phyloP scores from a whole-genome alignment of 2,888 invertebrate genomes.

The Melikaiella ostensackeni region DNA sequence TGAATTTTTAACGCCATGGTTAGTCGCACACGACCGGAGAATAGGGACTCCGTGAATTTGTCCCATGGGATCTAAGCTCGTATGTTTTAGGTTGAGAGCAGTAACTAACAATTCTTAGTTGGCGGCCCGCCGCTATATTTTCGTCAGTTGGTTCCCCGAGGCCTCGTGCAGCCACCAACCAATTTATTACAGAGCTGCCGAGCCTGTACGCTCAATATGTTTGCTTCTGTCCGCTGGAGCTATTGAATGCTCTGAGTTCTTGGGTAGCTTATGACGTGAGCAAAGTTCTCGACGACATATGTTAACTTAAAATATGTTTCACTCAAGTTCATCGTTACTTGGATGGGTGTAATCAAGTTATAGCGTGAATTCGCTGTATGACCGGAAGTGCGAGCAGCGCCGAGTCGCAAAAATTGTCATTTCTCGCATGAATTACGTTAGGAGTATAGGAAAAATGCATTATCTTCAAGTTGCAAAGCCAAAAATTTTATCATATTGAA shows the following conservation, averaged over 20 bases:
- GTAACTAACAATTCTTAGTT: slow-evolving; percentile 75
- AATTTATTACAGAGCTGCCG: slow-evolving; percentile 65
- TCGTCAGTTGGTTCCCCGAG: slow-evolving; percentile 73
- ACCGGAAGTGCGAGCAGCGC: no score
- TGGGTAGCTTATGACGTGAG: not conserved
- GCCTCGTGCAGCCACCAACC: slow-evolving; percentile 68
- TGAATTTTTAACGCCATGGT: slow-evolving; percentile 52
- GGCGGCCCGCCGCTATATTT: slow-evolving; percentile 73
- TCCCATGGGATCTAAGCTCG: slow-evolving; percentile 62
- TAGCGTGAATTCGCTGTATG: no score
- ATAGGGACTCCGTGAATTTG: slow-evolving; percentile 58
- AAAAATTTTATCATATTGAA: no score
- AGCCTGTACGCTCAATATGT: not conserved
- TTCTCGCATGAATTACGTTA: no score
- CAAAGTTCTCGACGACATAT: not conserved
- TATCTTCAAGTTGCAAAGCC: no score
- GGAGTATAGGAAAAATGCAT: no score
- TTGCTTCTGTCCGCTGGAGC: not conserved
- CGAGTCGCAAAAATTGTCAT: no score
- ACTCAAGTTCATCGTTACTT: no score
- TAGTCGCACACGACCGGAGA: slow-evolving; percentile 49
- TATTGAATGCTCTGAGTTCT: not conserved
- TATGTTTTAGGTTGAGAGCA: slow-evolving; percentile 70
- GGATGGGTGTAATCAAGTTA: no score
- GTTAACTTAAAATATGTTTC: no score